A percentile compares a stretch with the other conserved stretches of the same genome.
These are phyloP conservation scores for Vidua chalybeata DNA, from an alignment of 2,113 vertebrate genomes.

Conservation along the genomic window DNA sequence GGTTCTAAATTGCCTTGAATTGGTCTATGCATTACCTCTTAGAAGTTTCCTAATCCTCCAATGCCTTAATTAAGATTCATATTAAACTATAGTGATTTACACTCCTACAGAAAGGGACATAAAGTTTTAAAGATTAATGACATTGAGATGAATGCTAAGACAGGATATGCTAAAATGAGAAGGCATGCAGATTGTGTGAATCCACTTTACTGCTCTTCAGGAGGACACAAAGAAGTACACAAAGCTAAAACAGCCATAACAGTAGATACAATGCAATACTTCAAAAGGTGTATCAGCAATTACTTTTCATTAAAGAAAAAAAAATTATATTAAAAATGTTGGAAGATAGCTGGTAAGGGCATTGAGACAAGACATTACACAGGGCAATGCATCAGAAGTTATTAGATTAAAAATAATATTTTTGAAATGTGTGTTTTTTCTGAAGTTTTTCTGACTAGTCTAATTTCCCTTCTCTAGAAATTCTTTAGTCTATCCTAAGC, in stretches of 20 bases:
- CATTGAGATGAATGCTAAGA: neutral
- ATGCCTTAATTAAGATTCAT: neutral
- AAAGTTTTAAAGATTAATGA: neutral
- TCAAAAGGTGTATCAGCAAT: neutral
- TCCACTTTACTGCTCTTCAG: neutral
- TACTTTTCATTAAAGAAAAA: neutral
- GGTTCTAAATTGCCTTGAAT: neutral
- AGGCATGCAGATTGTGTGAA: neutral
- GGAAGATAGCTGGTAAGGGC: neutral
- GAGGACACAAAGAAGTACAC: neutral
- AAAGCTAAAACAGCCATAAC: neutral
- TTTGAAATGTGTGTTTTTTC: neutral
- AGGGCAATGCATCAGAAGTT: neutral
- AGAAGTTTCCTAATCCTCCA: neutral
- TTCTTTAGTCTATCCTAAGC: neutral
- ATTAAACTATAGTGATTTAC: neutral
- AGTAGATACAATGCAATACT: neutral
- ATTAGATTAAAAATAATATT: neutral
- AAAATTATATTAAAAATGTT: neutral
- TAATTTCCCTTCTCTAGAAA: neutral
- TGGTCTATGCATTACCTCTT: neutral
- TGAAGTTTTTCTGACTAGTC: neutral
- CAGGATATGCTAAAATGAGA: neutral
- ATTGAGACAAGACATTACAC: neutral
- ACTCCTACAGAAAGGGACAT: neutral